Base-by-base conservation (phyloP, 1,140 invertebrate genomes). In the Vanessa tameamea region DNA sequence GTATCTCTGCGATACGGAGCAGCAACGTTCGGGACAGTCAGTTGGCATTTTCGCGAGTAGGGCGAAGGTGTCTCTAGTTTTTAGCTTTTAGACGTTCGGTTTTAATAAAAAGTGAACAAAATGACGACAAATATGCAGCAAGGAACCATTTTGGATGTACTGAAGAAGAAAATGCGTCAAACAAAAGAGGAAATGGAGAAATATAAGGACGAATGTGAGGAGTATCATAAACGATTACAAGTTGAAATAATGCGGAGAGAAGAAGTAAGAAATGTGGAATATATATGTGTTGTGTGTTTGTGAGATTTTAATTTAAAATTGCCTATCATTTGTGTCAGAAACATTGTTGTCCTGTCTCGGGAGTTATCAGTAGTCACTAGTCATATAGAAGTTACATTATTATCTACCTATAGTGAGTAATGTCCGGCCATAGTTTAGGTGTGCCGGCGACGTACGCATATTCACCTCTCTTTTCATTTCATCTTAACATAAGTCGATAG, bases 161-260 rank as follows among this genome's bases (percentile, higher is more conserved):
- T 99, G 80, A 99, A 99, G 95, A 99, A 99, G 95, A 99, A 99
- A 96, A 99, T 99, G 98, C 95, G 97, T 83, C 97, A 98, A 91
- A 97, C 98, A 76, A 99, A 99, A 94, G 98, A 99, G 91, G 98
- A 99, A 94, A 97, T 98, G 96, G 98, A 99, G 92, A 96, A 97
- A 93, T 98, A 97, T 94, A 98, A 98, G 94, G 98, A 99, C 93
- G 97, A 98, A 92, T 97, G 96, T 89, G 97, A 98, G 92, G 97
- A 98, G 90, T 96, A 96, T 90, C 96, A 97, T 92, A 97, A 97
- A 95, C 95, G 96, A 92, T 94, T 98, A 85, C 97, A 98, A 94
- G 94, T 96, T 85, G 97, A 98, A 95, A 95, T 97, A 90, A 96
- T 97, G 94, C 95, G 97, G 90, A 96, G 97, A 90, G 97, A 98